These are phyloP conservation scores for Drosophila paranaensis DNA, from an alignment of 2,888 invertebrate species.

Conservation along the genomic window DNA sequence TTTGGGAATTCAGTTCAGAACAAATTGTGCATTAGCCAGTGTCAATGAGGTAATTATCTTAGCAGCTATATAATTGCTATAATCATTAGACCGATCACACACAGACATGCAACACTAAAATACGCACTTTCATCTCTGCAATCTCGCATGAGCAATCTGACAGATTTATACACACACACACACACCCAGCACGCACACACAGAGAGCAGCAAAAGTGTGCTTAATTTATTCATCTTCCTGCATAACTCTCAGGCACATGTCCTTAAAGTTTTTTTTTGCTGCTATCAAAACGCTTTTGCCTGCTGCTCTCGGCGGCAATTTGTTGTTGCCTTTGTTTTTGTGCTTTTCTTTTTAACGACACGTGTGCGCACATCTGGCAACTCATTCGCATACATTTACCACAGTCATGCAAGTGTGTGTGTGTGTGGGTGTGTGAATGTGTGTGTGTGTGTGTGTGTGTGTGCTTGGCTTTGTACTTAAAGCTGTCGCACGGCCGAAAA, in stretches of 20 bases:
- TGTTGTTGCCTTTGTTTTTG: slow-evolving; percentile 24
- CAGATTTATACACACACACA: slow-evolving; percentile 48
- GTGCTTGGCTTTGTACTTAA: slow-evolving; percentile 66
- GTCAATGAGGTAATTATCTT: neutral
- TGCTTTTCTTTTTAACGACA: slow-evolving; percentile 59
- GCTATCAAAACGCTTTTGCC: slow-evolving; percentile 49
- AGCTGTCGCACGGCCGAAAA: slow-evolving; percentile 56
- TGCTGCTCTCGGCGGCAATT: slow-evolving; percentile 42
- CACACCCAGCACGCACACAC: too few species aligned
- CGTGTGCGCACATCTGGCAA: slow-evolving; percentile 74
- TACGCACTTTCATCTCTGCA: slow-evolving; percentile 28
- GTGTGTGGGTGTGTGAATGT: neutral
- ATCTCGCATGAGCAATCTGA: slow-evolving; percentile 66
- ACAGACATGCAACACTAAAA: slow-evolving; percentile 28
- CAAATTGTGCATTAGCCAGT: slow-evolving; percentile 39
- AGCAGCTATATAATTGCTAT: neutral
- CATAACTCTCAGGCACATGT: slow-evolving; percentile 48
- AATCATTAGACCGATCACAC: slow-evolving; percentile 27
- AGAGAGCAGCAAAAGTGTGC: slow-evolving; percentile 19
- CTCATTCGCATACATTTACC: slow-evolving; percentile 46
- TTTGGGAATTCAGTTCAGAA: slow-evolving; percentile 43
- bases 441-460: neutral
- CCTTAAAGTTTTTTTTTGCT: slow-evolving; percentile 50
- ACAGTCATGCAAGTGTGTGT: slow-evolving; percentile 5
- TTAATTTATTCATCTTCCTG: slow-evolving; percentile 71